A percentile compares a stretch with the other conserved stretches of the same genome.
These are phyloP conservation scores for Chymomyza procnemis DNA, from an alignment of 2,888 invertebrate genomes.

Conservation along the genomic window DNA sequence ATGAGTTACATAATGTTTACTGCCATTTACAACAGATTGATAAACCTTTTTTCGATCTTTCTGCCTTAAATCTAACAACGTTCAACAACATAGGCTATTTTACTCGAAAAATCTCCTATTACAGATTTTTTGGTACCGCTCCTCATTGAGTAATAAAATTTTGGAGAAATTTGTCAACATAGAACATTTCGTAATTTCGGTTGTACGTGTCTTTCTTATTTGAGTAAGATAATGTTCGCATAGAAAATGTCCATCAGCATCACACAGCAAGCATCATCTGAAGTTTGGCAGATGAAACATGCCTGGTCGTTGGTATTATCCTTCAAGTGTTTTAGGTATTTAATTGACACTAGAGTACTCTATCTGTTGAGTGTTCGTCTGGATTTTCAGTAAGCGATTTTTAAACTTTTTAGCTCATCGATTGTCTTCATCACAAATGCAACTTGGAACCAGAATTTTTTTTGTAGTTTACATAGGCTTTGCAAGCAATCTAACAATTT, in stretches of 20 bases:
- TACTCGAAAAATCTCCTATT: conserved; percentile 85
- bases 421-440: conserved; percentile 80
- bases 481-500: conserved; percentile 82
- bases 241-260: conserved; percentile 85
- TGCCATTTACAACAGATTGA: conserved; percentile 84
- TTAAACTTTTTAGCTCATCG: conserved; percentile 87
- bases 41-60: conserved; percentile 83
- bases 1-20: conserved; percentile 80
- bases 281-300: conserved; percentile 85
- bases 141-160: conserved; percentile 71
- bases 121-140: conserved; percentile 67
- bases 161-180: conserved; percentile 81
- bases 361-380: conserved; percentile 63
- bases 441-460: conserved; percentile 78
- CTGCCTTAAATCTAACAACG: conserved; percentile 80
- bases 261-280: conserved; percentile 82
- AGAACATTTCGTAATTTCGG: conserved; percentile 77
- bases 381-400: conserved; percentile 74
- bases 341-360: conserved; percentile 74
- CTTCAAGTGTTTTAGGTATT: conserved; percentile 83
- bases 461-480: conserved; percentile 80
- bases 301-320: conserved; percentile 81
- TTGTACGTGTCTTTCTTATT: conserved; percentile 55
- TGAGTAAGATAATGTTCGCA: conserved; percentile 83
- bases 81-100: conserved; percentile 83